These are phyloP conservation scores for Margaritifera margaritifera DNA, from an alignment of 2,888 invertebrate genomes.

Conservation along the genomic window DNA sequence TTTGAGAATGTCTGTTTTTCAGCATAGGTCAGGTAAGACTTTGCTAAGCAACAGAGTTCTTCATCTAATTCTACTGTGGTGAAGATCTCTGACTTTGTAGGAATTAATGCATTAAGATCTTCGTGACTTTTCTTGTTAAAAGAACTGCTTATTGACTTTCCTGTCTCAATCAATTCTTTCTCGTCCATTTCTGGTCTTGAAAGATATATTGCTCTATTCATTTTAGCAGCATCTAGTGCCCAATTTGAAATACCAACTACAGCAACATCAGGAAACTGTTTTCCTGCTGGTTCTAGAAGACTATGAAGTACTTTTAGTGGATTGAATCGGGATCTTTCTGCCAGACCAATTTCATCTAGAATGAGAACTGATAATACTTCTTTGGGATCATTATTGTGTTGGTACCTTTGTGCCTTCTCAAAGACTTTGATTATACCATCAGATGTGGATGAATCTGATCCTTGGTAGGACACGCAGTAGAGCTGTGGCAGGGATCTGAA, in stretches of 20 bases:
- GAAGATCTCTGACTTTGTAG: too few species aligned
- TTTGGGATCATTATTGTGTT: slow-evolving; percentile 29
- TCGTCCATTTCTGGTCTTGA: slow-evolving; percentile 53
- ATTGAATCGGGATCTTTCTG: slow-evolving; percentile 56
- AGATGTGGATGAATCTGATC: slow-evolving; percentile 57
- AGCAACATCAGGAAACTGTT: slow-evolving; percentile 44
- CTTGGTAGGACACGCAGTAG: slow-evolving; percentile 53
- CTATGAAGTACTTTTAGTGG: slow-evolving; percentile 59
- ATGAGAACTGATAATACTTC: slow-evolving; percentile 53
- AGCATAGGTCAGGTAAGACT: slow-evolving; percentile 22
- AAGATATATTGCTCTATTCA: slow-evolving; percentile 60
- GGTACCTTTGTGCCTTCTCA: slow-evolving; percentile 50
- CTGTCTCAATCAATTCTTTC: slow-evolving; percentile 49
- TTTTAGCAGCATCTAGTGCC: slow-evolving; percentile 62
- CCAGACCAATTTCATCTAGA: slow-evolving; percentile 61
- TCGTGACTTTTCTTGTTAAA: not conserved
- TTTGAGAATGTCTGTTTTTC: slow-evolving; percentile 30
- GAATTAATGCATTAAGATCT: too few species aligned
- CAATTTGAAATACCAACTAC: slow-evolving; percentile 59
- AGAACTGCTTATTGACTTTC: slow-evolving; percentile 42
- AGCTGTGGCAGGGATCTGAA: slow-evolving; percentile 46
- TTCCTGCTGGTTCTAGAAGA: slow-evolving; percentile 48
- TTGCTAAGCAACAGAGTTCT: slow-evolving; percentile 21
- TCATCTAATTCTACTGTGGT: slow-evolving; percentile 1
- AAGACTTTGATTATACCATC: slow-evolving; percentile 58